Evolutionary conservation across 2,888 invertebrate species (phyloP).

Genomic region (Caenorhabditis sp.): DNA sequence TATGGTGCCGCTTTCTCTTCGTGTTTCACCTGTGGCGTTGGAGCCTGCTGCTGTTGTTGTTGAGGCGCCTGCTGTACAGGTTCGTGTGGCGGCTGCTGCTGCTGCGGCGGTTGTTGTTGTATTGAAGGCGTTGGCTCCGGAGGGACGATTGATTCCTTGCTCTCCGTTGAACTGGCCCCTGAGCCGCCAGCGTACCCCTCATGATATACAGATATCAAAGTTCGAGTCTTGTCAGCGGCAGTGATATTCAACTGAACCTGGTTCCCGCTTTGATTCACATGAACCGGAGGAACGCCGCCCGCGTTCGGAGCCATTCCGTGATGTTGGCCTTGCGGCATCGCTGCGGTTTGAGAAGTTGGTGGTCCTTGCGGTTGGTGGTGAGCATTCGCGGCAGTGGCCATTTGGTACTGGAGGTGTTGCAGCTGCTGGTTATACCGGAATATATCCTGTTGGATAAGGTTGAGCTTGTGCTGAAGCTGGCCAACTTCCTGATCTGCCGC

Average conservation of each 20-base stretch:
- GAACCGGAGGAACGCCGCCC: slow-evolving; percentile 60
- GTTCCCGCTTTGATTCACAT: slow-evolving; percentile 67
- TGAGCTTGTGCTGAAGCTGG: slow-evolving; percentile 42
- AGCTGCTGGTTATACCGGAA: slow-evolving; percentile 40
- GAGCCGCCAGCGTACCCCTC: slow-evolving; percentile 68
- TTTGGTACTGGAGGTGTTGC: slow-evolving; percentile 24
- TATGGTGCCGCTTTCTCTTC: slow-evolving; percentile 33
- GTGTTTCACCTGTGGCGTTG: slow-evolving; percentile 30
- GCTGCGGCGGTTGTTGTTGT: slow-evolving; percentile 16
- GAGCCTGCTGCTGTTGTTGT: slow-evolving; percentile 11
- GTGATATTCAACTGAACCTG: slow-evolving; percentile 82
- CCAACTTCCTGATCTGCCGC: slow-evolving; percentile 60
- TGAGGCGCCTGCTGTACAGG: slow-evolving; percentile 2
- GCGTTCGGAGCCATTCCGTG: slow-evolving; percentile 20
- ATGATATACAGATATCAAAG: slow-evolving; percentile 81
- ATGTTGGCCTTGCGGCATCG: slow-evolving; percentile 7
- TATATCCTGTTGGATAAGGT: slow-evolving; percentile 36
- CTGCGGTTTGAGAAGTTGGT: slow-evolving; percentile 20
- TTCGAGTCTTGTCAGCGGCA: slow-evolving; percentile 78
- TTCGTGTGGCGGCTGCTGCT: slow-evolving; percentile 3
- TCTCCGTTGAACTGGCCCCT: slow-evolving; percentile 62
- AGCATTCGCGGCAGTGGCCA: slow-evolving; percentile 6
- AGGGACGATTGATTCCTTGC: slow-evolving; percentile 77
- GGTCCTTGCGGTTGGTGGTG: slow-evolving; percentile 25
- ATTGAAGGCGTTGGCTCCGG: slow-evolving; percentile 80